phyloP scores from a whole-genome alignment of 2,888 invertebrate genomes.

The Acrocyrtus sp. region DNA sequence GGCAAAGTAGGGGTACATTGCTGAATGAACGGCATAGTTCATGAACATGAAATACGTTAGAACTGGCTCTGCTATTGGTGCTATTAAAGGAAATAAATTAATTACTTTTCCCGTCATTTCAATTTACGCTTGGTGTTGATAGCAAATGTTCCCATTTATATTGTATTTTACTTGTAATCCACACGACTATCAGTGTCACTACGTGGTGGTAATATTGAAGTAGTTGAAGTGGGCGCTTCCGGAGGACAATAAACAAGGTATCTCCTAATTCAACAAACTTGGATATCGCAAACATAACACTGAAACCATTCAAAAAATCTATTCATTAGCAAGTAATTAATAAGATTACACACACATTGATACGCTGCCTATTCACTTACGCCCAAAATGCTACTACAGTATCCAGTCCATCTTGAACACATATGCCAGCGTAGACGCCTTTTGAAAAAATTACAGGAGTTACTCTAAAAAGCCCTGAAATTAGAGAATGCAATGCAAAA shows the following conservation, averaged over 20 bases:
- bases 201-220: slow-evolving; percentile 49
- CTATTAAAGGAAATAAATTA: slow-evolving; percentile 5
- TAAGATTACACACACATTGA: too few relatives aligned
- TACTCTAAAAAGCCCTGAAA: slow-evolving; percentile 68
- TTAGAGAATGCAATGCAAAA: too few relatives aligned
- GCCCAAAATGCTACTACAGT: slow-evolving; percentile 30
- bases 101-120: too few relatives aligned
- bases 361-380: too few relatives aligned
- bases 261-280: slow-evolving; percentile 35
- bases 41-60: slow-evolving; percentile 1
- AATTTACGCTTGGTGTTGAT: too few relatives aligned
- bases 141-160: too few relatives aligned
- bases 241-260: slow-evolving; percentile 37
- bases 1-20: slow-evolving; percentile 31
- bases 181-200: slow-evolving; percentile 18
- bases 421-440: slow-evolving; percentile 70
- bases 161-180: slow-evolving; percentile 37
- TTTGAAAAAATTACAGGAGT: slow-evolving; percentile 69
- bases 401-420: slow-evolving; percentile 72
- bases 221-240: slow-evolving; percentile 33
- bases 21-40: slow-evolving; percentile 22
- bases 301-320: too few relatives aligned
- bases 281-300: slow-evolving; percentile 12
- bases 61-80: slow-evolving; percentile 12
- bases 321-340: too few relatives aligned